phyloP scores from a whole-genome alignment of 2,888 invertebrate species.

The Yponomeuta evonymella region DNA sequence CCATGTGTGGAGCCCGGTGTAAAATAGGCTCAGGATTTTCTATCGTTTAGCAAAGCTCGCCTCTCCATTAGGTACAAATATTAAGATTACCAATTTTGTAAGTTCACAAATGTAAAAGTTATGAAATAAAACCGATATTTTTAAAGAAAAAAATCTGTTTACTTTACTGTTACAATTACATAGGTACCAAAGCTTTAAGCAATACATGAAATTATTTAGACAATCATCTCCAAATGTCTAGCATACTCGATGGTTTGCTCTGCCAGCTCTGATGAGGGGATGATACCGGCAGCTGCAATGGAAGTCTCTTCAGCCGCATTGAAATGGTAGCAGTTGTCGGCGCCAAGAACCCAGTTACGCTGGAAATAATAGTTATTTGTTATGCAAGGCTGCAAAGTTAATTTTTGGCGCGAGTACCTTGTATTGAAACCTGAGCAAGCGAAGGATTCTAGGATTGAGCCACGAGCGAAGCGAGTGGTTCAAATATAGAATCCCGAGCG shows the following conservation, averaged over 20 bases:
- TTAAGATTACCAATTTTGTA: neutral
- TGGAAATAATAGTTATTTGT: slow-evolving; percentile 43
- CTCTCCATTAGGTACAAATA: too few relatives aligned
- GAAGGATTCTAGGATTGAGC: too few relatives aligned
- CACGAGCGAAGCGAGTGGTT: too few relatives aligned
- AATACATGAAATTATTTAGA: slow-evolving; percentile 74
- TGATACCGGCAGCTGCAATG: slow-evolving; percentile 74
- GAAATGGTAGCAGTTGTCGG: slow-evolving; percentile 89
- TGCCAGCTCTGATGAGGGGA: slow-evolving; percentile 94
- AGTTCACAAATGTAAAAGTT: neutral
- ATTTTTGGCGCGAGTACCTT: too few relatives aligned
- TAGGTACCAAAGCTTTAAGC: too few relatives aligned
- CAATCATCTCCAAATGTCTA: slow-evolving; percentile 99
- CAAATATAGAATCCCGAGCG: too few relatives aligned
- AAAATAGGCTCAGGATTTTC: too few relatives aligned
- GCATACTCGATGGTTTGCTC: slow-evolving; percentile 98
- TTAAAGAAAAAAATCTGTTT: neutral
- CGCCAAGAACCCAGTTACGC: slow-evolving; percentile 88
- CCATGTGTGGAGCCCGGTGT: too few relatives aligned
- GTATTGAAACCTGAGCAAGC: too few relatives aligned
- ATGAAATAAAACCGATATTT: neutral
- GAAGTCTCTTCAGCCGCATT: slow-evolving; percentile 81
- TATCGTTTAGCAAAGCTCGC: too few relatives aligned
- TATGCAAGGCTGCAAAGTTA: too few relatives aligned
- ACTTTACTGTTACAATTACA: neutral